phyloP scores from a whole-genome alignment of 2,113 vertebrate species.

The Psettodes erumei region DNA sequence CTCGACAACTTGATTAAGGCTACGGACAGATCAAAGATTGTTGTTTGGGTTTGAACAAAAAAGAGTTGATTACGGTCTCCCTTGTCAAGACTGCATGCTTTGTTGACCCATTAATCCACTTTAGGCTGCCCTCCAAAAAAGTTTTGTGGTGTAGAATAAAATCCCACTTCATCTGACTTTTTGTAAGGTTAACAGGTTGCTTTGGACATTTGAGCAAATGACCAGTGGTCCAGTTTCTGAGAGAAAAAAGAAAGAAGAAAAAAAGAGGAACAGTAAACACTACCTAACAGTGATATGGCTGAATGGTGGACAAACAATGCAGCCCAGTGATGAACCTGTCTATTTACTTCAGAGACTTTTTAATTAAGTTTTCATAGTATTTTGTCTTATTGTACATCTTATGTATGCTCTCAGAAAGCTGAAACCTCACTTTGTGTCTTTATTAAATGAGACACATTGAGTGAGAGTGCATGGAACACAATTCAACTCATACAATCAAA shows the following conservation, averaged over 20 bases:
- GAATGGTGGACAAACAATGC: neutral
- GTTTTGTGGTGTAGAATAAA: neutral
- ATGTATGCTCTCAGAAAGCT: neutral
- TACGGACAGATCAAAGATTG: too few relatives aligned
- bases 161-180: neutral
- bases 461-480: neutral
- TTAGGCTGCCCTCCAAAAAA: neutral
- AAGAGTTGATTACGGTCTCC: too few relatives aligned
- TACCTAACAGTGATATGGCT: neutral
- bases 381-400: neutral
- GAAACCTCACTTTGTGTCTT: neutral
- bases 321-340: neutral
- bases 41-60: neutral
- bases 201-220: neutral
- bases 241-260: neutral
- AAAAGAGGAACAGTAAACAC: neutral
- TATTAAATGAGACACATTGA: neutral
- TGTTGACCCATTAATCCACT: slow-evolving; percentile 1
- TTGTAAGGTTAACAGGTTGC: neutral
- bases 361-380: neutral
- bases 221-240: neutral
- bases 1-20: too few relatives aligned
- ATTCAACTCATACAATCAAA: neutral
- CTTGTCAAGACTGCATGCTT: too few relatives aligned
- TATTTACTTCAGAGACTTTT: neutral